A percentile compares a stretch with the other conserved stretches of the same genome.
Conservation (phyloP, 2,113 vertebrate genomes). For the Callaeas wilsoni region DNA sequence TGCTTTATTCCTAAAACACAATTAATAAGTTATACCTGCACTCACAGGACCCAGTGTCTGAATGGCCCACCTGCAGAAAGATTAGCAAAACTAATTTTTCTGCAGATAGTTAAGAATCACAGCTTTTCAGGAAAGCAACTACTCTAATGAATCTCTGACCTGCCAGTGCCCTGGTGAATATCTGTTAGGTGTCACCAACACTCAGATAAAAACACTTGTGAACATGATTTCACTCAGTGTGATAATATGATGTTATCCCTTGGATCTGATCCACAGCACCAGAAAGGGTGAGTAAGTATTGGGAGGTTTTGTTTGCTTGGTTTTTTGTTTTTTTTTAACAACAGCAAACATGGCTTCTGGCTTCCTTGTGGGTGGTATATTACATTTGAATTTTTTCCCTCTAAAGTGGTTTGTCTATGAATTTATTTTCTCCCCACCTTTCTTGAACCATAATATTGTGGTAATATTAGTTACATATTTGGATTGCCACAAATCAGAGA, state of each 20-base stretch:
- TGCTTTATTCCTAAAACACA: background rate
- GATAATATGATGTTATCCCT: background rate
- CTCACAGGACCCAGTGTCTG: background rate
- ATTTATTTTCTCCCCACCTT: background rate
- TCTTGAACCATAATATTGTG: background rate
- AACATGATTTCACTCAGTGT: background rate
- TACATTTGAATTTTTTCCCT: background rate
- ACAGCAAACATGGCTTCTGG: slow-evolving; percentile 5
- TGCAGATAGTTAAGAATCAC: background rate
- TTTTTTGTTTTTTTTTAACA: background rate
- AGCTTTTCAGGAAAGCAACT: background rate
- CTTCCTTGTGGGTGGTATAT: slow-evolving; percentile 11
- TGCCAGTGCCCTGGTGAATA: background rate
- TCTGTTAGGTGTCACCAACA: slow-evolving; percentile 7
- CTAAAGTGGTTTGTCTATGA: background rate
- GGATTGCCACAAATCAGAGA: background rate
- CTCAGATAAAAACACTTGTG: background rate
- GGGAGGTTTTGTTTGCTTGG: background rate
- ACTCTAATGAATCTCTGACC: background rate
- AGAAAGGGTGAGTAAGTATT: background rate
- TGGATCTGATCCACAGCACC: background rate
- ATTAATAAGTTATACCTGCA: background rate
- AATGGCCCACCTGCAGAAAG: background rate
- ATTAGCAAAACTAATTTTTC: background rate
- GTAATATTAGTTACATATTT: slow-evolving; percentile 15